Evolutionary conservation across 1,140 invertebrate species (phyloP).

Genomic region (Theocolax elegans): DNA sequence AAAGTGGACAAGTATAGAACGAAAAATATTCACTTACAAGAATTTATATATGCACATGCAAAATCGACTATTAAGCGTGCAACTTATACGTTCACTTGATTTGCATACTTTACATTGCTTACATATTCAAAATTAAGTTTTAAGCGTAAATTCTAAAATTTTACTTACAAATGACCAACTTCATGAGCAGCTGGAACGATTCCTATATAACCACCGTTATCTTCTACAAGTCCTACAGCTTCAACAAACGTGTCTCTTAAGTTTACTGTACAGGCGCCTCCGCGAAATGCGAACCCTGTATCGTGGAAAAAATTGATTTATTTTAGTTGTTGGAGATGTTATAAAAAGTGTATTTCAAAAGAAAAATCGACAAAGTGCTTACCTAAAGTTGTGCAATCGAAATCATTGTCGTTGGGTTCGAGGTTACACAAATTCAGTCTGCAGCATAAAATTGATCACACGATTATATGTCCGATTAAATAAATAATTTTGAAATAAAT

Average conservation of each 20-base stretch:
- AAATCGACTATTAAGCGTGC: too few relatives aligned
- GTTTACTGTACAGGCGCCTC: constrained; percentile 27
- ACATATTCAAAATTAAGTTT: too few relatives aligned
- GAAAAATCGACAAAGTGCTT: neutral
- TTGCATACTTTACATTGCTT: too few relatives aligned
- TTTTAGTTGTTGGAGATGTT: neutral
- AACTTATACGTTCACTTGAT: too few relatives aligned
- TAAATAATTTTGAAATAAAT: constrained; percentile 5
- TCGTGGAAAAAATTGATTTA: neutral
- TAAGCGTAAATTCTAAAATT: neutral
- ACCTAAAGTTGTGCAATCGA: constrained; percentile 28
- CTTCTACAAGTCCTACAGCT: constrained; percentile 56
- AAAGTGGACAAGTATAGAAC: too few relatives aligned
- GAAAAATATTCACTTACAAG: too few relatives aligned
- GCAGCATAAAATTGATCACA: neutral
- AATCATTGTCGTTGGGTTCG: neutral
- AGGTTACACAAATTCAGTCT: constrained; percentile 26
- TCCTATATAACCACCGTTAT: constrained; percentile 58
- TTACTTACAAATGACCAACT: constrained; percentile 59
- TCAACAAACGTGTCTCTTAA: constrained; percentile 41
- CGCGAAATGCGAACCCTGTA: constrained; percentile 10
- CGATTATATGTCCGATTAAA: neutral
- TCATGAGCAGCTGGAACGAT: constrained; percentile 59
- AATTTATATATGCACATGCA: too few relatives aligned
- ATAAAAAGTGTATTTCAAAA: neutral